A percentile compares a stretch with the other conserved stretches of the same genome.
Evolutionary conservation across 2,113 vertebrate genomes (phyloP).

Genomic region (Ameiurus melas): DNA sequence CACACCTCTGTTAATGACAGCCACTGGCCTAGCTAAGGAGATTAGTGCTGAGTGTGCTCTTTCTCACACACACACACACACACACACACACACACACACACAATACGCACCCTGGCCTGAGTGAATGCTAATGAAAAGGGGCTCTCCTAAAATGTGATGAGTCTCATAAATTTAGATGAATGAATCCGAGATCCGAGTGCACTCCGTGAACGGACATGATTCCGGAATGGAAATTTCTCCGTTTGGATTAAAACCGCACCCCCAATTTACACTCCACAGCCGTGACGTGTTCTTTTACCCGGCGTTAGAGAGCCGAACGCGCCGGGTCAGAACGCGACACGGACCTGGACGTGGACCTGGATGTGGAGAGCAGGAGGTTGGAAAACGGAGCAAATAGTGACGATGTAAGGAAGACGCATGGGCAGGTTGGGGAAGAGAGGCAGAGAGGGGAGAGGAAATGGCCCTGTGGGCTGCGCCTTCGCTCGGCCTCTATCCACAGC

Average conservation of each 20-base stretch:
- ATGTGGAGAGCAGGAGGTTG: conserved; percentile 11
- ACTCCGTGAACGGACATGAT: not conserved
- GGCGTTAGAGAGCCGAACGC: not conserved
- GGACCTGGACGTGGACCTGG: not conserved
- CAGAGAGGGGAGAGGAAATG: conserved; percentile 40
- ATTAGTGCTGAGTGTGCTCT: conserved; percentile 58
- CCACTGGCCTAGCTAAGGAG: conserved; percentile 69
- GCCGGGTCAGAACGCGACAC: conserved; percentile 5
- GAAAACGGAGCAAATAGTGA: conserved; percentile 62
- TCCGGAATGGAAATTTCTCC: not conserved
- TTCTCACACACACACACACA: conserved; percentile 22
- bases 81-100: conserved; percentile 37
- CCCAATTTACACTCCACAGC: conserved; percentile 47
- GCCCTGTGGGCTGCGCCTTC: conserved; percentile 50
- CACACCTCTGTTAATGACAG: conserved; percentile 51
- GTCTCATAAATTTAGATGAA: conserved; percentile 33
- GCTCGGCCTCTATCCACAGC: conserved; percentile 66
- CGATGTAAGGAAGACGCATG: conserved; percentile 54
- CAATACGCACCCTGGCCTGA: not conserved
- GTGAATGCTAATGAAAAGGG: conserved; percentile 36
- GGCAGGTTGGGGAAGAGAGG: conserved; percentile 50
- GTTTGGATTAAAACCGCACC: conserved; percentile 17
- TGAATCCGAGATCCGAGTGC: not conserved
- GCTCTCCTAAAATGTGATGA: conserved; percentile 1
- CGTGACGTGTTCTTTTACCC: conserved; percentile 57